Base-by-base conservation (phyloP, 2,888 invertebrate genomes). In the Dynastes hyllus region DNA sequence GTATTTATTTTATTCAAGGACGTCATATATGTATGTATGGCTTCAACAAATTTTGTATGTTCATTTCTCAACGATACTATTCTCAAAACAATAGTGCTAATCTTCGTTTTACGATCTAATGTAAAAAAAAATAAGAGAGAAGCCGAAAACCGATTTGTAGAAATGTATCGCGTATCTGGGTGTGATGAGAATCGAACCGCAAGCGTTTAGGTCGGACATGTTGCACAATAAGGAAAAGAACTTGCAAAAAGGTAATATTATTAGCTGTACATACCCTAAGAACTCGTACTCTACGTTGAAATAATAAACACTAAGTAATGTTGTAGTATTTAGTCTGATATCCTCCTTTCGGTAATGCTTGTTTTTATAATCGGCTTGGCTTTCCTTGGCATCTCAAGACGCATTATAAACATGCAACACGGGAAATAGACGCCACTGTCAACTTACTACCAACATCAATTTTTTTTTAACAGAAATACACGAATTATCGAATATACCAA, bases 251-350 rank as follows among this genome's bases (percentile, higher is more conserved):
- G 40, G 11, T 45, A 61, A 27, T 55, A 55, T 16, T 40, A 66
- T 40, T 61, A 71, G 71, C 37, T 37, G 71, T 71, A 75, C 73
- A 75, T 75, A 75, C 73, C 73, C 45, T n/a, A 27, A 22, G 45
- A 63, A 27, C 61, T 63, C 22, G 22, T 61, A 50, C 61, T 29
- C 32, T 63, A 45, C 50, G 61, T 58, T 2, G 27, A 75, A 45
- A 5, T 63, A 61, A 61, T 61, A 40, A 45, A 75, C 73, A 75
- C 73, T 45, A 63, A 55, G n/a, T 13, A 50, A 61, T 61, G 4
- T 61, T 22, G 45, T 50, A 75, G 40, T n/a, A 61, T 27, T 53
- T 16, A 55, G 16, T 37, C 58, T 58, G 2, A 55, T 16, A 75
- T 27, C 37, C 55, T 55, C 29, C 13, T 27, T 75, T 16, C 13